Conservation (phyloP, 2,888 invertebrate genomes). For the Rhyacophila evoluta region DNA sequence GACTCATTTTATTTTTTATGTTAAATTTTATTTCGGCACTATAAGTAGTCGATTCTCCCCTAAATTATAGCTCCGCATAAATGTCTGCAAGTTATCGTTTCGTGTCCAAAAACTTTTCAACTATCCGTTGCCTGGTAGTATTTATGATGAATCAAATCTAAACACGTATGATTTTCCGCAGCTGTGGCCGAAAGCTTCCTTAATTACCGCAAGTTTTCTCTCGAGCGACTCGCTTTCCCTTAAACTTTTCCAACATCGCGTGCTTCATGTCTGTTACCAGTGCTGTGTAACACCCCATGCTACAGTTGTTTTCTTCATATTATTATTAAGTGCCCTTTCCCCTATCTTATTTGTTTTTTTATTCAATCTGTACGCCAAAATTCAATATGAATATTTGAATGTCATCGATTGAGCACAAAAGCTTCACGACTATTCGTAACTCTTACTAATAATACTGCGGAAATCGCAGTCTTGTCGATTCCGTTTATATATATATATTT, state of each 20-base stretch:
- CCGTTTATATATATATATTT: no score
- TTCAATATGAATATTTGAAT: no score
- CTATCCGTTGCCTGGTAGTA: background rate
- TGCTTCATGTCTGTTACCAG: background rate
- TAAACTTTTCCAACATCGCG: background rate
- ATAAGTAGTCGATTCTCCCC: no score
- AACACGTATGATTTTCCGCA: constrained; percentile 12
- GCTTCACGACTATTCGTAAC: no score
- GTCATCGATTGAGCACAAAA: no score
- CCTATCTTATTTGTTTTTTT: background rate
- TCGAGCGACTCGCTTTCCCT: background rate
- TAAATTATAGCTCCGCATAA: no score
- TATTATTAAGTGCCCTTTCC: background rate
- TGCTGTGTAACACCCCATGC: background rate
- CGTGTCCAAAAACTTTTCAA: background rate
- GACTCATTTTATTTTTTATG: no score
- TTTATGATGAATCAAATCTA: background rate
- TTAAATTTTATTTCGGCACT: no score
- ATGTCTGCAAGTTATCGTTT: background rate
- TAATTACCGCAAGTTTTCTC: background rate
- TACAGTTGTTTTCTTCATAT: background rate
- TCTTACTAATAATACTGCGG: no score
- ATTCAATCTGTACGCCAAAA: no score
- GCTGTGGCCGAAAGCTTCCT: background rate
- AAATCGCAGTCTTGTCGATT: no score